Percentiles rank a stretch among this genome's conserved stretches.
phyloP scores from a whole-genome alignment of 30 jellyfish, hydroid and myxozoan species.

The Rhopilema esculentum region DNA sequence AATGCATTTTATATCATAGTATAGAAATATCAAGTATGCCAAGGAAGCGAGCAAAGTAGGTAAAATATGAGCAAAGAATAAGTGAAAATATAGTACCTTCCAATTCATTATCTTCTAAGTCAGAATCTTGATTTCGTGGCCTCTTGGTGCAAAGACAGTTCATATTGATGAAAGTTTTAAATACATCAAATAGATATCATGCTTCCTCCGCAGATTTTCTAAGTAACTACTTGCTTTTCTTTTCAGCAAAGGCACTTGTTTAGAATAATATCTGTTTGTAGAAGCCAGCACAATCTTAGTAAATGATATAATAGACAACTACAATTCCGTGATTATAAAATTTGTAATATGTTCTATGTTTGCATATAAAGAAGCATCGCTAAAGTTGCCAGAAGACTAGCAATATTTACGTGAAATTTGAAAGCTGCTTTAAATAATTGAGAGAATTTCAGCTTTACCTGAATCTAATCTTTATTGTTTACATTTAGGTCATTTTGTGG shows the following conservation, averaged over 20 bases:
- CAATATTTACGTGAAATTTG: background rate
- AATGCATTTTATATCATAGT: too few relatives aligned
- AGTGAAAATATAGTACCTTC: too few relatives aligned
- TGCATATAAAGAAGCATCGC: background rate
- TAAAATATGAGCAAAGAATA: too few relatives aligned
- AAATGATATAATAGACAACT: background rate
- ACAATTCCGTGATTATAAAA: background rate
- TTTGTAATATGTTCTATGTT: background rate
- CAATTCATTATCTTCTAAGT: constrained; percentile 26
- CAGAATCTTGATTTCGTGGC: constrained; percentile 1
- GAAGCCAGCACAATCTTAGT: too few relatives aligned
- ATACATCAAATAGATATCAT: background rate
- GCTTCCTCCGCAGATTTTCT: background rate
- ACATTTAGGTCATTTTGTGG: background rate
- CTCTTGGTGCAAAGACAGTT: constrained; percentile 31
- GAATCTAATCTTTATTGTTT: background rate
- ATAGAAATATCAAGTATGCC: too few relatives aligned
- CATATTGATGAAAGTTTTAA: background rate
- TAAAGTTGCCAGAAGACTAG: background rate
- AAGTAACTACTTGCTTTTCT: background rate
- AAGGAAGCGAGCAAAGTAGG: too few relatives aligned
- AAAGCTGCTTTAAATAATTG: background rate
- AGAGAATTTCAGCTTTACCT: background rate
- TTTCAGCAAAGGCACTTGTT: background rate
- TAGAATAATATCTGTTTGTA: too few relatives aligned